Conservation (phyloP, 2,888 invertebrate species). For the Microplitis deprimator region DNA sequence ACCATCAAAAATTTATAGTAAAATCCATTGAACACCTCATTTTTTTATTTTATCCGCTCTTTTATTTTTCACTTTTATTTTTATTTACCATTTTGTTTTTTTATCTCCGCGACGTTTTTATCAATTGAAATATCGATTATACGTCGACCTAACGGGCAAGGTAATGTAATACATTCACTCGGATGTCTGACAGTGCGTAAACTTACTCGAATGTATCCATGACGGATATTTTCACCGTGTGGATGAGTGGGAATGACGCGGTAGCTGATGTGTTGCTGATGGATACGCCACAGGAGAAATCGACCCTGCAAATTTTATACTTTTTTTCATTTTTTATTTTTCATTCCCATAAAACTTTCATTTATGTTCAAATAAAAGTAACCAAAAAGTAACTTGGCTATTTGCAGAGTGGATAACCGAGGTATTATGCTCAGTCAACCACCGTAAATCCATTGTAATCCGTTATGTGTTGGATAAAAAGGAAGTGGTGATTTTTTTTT, state of each 20-base stretch:
- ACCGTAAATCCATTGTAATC: constrained; percentile 9
- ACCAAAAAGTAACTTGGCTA: background rate
- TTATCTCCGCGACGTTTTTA: background rate
- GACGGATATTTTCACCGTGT: constrained; percentile 40
- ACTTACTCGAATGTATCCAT: constrained; percentile 41
- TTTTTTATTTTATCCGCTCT: constrained; percentile 25
- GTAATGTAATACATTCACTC: constrained; percentile 37
- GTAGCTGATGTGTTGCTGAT: constrained; percentile 18
- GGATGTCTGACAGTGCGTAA: constrained; percentile 50
- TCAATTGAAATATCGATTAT: constrained; percentile 54
- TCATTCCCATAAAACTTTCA: constrained; percentile 4
- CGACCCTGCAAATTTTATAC: background rate
- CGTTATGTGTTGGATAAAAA: background rate
- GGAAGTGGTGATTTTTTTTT: background rate
- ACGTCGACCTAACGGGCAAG: constrained; percentile 35
- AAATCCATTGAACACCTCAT: constrained; percentile 44
- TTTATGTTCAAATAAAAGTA: background rate
- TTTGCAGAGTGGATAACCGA: constrained; percentile 2
- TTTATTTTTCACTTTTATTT: constrained; percentile 17
- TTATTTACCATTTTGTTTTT: constrained; percentile 10
- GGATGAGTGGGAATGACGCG: background rate
- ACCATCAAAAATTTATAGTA: constrained; percentile 38
- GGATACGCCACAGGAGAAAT: constrained; percentile 13
- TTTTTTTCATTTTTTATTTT: background rate
- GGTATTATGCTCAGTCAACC: constrained; percentile 6